Evolutionary conservation across 1,140 invertebrate species (phyloP).

Genomic region (Sipha flava): DNA sequence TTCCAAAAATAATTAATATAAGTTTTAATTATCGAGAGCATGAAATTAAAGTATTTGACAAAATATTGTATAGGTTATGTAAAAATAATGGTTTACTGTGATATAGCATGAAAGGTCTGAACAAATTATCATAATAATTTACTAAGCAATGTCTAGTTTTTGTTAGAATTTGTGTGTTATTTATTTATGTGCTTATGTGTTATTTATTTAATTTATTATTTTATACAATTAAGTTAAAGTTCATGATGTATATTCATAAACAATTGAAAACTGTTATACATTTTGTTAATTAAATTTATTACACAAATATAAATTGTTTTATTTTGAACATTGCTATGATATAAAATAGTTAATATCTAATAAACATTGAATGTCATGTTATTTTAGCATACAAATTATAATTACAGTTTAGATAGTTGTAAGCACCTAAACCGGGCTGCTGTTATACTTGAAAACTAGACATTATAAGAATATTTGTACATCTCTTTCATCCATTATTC

Average conservation of each 20-base stretch:
- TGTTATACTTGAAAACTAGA: too few relatives aligned
- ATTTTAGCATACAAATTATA: too few relatives aligned
- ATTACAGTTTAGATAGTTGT: too few relatives aligned
- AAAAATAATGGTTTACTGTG: slow-evolving; percentile 14
- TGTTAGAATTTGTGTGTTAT: neutral
- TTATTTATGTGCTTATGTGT: neutral
- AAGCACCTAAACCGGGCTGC: too few relatives aligned
- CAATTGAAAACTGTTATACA: neutral
- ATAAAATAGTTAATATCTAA: too few relatives aligned
- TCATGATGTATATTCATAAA: neutral
- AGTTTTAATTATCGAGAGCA: neutral
- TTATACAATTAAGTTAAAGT: neutral
- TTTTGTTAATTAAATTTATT: neutral
- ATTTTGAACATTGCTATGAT: too few relatives aligned
- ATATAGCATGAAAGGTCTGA: slow-evolving; percentile 18
- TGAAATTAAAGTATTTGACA: neutral
- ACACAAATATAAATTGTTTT: neutral
- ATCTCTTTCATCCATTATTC: too few relatives aligned
- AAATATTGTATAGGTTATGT: neutral
- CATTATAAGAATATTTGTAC: too few relatives aligned
- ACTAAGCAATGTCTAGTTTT: neutral
- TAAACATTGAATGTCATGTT: too few relatives aligned
- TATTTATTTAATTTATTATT: neutral
- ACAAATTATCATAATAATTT: slow-evolving; percentile 10
- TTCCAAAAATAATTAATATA: neutral